phyloP scores from a whole-genome alignment of 2,113 vertebrate genomes.

The Salvelinus alpinus region DNA sequence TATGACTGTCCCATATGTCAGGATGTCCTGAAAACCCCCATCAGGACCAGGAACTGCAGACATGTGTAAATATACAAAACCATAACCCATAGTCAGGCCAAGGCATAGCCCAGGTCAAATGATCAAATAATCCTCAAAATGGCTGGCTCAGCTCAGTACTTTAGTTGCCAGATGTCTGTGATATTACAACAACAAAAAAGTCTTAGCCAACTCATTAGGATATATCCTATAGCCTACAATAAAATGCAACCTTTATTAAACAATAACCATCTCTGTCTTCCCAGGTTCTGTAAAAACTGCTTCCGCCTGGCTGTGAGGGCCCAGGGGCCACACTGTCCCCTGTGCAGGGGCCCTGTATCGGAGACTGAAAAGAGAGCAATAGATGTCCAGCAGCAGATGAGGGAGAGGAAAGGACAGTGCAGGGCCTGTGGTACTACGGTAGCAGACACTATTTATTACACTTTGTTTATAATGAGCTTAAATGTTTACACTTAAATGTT shows the following conservation, averaged over 20 bases:
- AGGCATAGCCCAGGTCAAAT: neutral
- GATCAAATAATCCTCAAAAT: neutral
- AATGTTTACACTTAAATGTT: neutral
- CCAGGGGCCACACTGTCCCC: constrained; percentile 32
- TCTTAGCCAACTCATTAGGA: neutral
- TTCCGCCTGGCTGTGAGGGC: constrained; percentile 30
- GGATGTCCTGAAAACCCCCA: constrained; percentile 39
- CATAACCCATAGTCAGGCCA: neutral
- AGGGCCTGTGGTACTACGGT: constrained; percentile 40
- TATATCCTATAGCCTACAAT: neutral
- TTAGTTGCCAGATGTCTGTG: neutral
- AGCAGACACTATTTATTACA: neutral
- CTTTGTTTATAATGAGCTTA: neutral
- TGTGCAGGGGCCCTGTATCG: constrained; percentile 35
- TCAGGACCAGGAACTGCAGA: constrained; percentile 37
- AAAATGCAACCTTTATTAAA: neutral
- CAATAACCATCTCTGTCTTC: neutral
- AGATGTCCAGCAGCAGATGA: constrained; percentile 37
- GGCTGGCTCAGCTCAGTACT: neutral
- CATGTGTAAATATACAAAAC: constrained; percentile 33
- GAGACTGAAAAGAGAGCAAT: constrained; percentile 23
- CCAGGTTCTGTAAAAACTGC: constrained; percentile 43
- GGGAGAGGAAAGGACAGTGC: constrained; percentile 23
- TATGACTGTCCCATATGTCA: constrained; percentile 47
- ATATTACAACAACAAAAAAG: neutral